Base-by-base conservation (phyloP, 2,888 invertebrate genomes). In the Yponomeuta evonymella region DNA sequence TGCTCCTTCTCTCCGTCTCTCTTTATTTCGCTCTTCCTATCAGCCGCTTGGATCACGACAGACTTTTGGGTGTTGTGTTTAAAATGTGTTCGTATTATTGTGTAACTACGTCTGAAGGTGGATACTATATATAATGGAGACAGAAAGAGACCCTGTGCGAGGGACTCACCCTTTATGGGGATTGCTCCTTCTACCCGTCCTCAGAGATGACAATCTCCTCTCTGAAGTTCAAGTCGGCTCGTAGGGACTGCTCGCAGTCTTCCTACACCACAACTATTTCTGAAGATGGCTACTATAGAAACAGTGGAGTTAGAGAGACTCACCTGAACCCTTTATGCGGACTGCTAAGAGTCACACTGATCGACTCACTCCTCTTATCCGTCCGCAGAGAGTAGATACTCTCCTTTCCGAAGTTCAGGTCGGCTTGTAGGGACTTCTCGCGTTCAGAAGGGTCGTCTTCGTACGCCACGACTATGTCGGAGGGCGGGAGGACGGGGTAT, bases 261-360 rank as follows among this genome's bases (percentile, higher is more conserved):
- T 71, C 48, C 0, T 65, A 72, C 23, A 23, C 23, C 23, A 23
- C 23, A 1, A 76, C 77, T 62, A 43, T 43, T 0, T 43, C 43
- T 43, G 9, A 43, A 43, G 43, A 43, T 3, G 43, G 43, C 3
- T 6, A 43, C 43, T 43, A 43, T 43, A 58, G 51, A 15, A 15
- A 5, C 12, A 15, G 3, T 9, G 15, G 51, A 58, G 51, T 1
- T 2, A 58, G 15, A 58, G 51, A 30, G 62, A 71, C 75, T 74
- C 73, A 92, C 93, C 84, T 87, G 67, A 85, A 87, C 51, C 87
- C 84, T 70, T 86, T 75, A 76, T 89, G 89, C 1, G 93, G 93
- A 6, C 84, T 85, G 70, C 85, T 85, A 2, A 93, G 70, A 0
- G 88, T 83, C 0, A 90, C 80, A 70, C 81, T 88, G 2, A 90